Evolutionary conservation across 2,113 vertebrate species (phyloP).

Genomic region (Centropus bengalensis): DNA sequence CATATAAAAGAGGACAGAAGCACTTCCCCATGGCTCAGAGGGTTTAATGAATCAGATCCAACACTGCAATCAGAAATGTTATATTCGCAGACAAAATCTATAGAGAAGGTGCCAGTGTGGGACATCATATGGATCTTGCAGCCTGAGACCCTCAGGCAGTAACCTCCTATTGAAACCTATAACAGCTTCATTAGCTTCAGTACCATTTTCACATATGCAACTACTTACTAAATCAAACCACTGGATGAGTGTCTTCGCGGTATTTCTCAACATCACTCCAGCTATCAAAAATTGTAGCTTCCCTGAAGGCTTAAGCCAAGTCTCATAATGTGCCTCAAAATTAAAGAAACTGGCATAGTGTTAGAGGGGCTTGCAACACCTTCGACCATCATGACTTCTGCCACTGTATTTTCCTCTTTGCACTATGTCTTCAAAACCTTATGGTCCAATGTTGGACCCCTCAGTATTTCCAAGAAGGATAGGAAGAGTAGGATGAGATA

Average conservation of each 20-base stretch:
- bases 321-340: not conserved
- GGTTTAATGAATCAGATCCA: not conserved
- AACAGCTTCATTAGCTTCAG: not conserved
- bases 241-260: not conserved
- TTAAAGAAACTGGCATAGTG: not conserved
- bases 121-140: not conserved
- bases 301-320: not conserved
- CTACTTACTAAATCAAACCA: not conserved
- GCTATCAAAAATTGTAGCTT: not conserved
- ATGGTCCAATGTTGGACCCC: not conserved
- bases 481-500: not conserved
- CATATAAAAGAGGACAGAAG: not conserved
- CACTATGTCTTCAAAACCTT: not conserved
- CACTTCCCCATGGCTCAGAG: not conserved
- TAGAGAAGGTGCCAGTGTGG: not conserved
- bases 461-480: not conserved
- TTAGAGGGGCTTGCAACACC: not conserved
- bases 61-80: not conserved
- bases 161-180: not conserved
- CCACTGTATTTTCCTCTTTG: not conserved
- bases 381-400: not conserved
- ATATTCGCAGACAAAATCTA: not conserved
- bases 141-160: not conserved
- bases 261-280: not conserved
- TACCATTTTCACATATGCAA: not conserved